phyloP scores from a whole-genome alignment of 2,888 invertebrate species.

The Meandrusa payeni region DNA sequence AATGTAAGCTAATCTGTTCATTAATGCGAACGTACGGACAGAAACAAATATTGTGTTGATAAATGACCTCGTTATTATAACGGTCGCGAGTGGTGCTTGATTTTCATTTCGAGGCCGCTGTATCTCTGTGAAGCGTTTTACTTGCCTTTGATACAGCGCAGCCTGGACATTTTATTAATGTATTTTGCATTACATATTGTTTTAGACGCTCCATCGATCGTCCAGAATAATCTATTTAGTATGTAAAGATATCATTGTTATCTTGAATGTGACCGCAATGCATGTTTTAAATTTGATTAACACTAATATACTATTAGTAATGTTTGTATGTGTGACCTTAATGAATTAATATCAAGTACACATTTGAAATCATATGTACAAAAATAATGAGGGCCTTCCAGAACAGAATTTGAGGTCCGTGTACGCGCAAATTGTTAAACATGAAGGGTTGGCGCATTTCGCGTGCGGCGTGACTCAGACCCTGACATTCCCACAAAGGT shows the following conservation, averaged over 20 bases:
- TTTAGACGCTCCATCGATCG: constrained; percentile 24
- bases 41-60: constrained; percentile 73
- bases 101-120: constrained; percentile 74
- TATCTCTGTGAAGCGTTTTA: constrained; percentile 66
- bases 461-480: constrained; percentile 57
- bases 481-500: constrained; percentile 69
- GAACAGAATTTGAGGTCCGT: constrained; percentile 32
- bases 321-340: constrained; percentile 18
- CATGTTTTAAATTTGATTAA: constrained; percentile 24
- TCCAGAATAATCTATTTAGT: constrained; percentile 16
- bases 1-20: constrained; percentile 43
- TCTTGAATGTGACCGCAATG: constrained; percentile 19
- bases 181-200: constrained; percentile 38
- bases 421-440: constrained; percentile 37
- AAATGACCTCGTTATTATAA: constrained; percentile 78
- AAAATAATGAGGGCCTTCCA: constrained; percentile 27
- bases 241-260: constrained; percentile 21
- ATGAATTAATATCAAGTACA: constrained; percentile 14
- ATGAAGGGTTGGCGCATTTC: constrained; percentile 55
- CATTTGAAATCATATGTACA: constrained; percentile 15
- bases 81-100: constrained; percentile 72
- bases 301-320: constrained; percentile 17
- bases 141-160: constrained; percentile 48
- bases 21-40: constrained; percentile 52
- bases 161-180: constrained; percentile 48